These are phyloP conservation scores for Caradrina clavipalpis DNA, from an alignment of 2,888 invertebrate genomes.

Conservation along the genomic window DNA sequence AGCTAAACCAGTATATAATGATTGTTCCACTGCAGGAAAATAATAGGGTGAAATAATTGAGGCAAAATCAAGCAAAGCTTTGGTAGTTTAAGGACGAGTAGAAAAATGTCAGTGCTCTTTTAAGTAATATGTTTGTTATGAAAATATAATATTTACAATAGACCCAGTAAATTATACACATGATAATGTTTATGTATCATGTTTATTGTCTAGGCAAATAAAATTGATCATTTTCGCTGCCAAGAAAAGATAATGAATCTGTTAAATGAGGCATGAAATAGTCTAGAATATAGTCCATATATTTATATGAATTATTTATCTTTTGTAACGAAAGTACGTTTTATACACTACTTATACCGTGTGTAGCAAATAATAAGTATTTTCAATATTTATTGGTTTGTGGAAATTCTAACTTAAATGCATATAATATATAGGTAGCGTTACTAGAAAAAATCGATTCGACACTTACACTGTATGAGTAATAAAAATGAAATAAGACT, in stretches of 20 bases:
- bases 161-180: background rate
- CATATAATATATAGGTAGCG: too few relatives aligned
- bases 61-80: background rate
- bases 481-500: background rate
- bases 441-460: too few relatives aligned
- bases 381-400: too few relatives aligned
- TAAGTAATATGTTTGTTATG: too few relatives aligned
- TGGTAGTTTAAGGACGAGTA: too few relatives aligned
- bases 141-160: too few relatives aligned
- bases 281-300: background rate
- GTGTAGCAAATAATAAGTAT: background rate
- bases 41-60: too few relatives aligned
- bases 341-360: background rate
- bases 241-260: constrained; percentile 23
- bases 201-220: constrained; percentile 11
- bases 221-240: background rate
- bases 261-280: constrained; percentile 17
- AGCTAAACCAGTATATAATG: too few relatives aligned
- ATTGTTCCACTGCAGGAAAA: too few relatives aligned
- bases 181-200: background rate
- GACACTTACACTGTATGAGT: too few relatives aligned
- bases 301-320: background rate
- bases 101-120: too few relatives aligned
- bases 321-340: background rate
- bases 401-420: too few relatives aligned